Base-by-base conservation (phyloP, 2,888 invertebrate genomes). In the Eurytoma adleriae region DNA sequence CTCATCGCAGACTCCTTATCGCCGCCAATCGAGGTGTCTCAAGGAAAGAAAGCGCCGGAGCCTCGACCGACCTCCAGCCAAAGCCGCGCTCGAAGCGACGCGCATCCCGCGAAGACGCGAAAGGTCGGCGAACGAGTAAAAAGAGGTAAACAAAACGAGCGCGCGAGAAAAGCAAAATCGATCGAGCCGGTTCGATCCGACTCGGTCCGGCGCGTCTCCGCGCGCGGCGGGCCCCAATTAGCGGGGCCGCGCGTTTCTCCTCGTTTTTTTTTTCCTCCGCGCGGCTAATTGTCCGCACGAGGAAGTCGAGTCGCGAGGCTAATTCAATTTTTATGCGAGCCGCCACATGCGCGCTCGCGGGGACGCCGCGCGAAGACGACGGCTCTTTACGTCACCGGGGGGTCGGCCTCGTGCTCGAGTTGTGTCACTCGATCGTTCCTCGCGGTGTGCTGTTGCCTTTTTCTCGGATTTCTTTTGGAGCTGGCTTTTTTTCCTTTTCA, bases 111-210 rank as follows among this genome's bases (percentile, higher is more conserved):
- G 57, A n/a, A n/a, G 18, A 57, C 18, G n/a, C n/a, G 18, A 57
- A 40, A 4, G 57, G 16, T 57, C 57, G 57, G 18, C 20, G 40
- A 57, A 16, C 20, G 48, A 54, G 52, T 56, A 57, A 59, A 62
- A 50, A 24, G 24, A 66, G 64, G 48, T 12, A 52, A 67, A 50
- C 16, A 67, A 67, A 52, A 1, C 27, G 68, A 52, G 27, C 27
- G n/a, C 14, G 16, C 13, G 24, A 13, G 10, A 48, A 5, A 66
- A 50, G 20, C 2, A 66, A 16, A 66, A 30, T 16, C 48, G 50
- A 14, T 27, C 57, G n/a, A 62, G 70, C 64, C 57, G 20, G 69
- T 79, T 74, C 24, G 68, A 79, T 61, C 64, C 73, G 27, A 74
- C 57, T 74, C 54, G n/a, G 16, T 54, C 62, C 73, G 62, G 59